Conservation (phyloP, 2,797 vertebrate genomes). For the Allochrocebus solatus region DNA sequence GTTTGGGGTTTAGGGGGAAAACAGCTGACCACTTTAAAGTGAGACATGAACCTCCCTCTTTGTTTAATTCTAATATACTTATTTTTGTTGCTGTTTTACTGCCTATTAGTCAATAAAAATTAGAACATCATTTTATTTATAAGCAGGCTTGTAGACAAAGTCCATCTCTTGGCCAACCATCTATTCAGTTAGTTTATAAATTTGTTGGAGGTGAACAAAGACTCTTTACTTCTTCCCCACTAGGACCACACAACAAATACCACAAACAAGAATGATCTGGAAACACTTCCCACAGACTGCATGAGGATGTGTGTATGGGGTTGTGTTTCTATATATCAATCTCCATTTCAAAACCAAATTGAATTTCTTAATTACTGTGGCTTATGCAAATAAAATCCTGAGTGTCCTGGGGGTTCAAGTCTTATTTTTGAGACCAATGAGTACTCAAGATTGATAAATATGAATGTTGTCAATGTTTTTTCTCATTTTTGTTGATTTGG, state of each 20-base stretch:
- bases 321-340: neutral
- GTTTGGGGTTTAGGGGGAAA: neutral
- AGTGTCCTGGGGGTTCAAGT: neutral
- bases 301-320: no score
- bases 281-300: neutral
- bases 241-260: neutral
- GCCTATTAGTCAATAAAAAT: neutral
- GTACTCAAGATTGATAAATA: neutral
- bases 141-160: neutral
- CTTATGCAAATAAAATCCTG: neutral
- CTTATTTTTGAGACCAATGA: neutral
- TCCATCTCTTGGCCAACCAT: neutral
- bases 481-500: neutral
- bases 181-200: neutral
- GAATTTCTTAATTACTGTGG: neutral
- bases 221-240: neutral
- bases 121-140: neutral
- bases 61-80: neutral
- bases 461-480: neutral
- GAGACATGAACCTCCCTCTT: neutral
- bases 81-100: neutral
- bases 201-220: neutral
- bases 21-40: neutral
- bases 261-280: neutral
- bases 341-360: neutral